Base-by-base conservation (phyloP, 2,113 vertebrate genomes). In the Mobula hypostoma region DNA sequence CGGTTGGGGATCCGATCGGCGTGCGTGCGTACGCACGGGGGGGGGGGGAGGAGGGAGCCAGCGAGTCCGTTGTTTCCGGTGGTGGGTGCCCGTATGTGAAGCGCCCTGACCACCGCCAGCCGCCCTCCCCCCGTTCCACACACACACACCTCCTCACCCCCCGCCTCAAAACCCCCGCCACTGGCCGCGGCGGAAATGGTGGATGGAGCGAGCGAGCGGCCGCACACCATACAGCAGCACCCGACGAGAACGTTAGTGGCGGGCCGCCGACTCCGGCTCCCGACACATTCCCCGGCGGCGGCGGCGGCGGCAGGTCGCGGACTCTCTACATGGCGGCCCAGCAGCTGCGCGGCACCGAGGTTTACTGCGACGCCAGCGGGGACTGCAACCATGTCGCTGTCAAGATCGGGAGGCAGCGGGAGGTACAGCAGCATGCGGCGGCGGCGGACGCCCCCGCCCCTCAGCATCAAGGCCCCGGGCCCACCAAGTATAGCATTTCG, bases 401-500 rank as follows among this genome's bases (percentile, higher is more conserved):
- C 96, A 97, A 96, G 94, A 97, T 99, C 95, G 29, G 29, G 29
- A 96, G 96, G 95, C 97, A 96, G 95, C 97, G 97, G 95, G 97
- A 95, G 95, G 97, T 48, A 48, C 48, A 97, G 94, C 96, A 32
- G 96, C 96, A 66, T 95, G 95, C 0, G 94, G 96, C 58, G 95
- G 3, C 48, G 48, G 48, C 48, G 48, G 48, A 48, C 48, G 95
- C 61, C 19, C 61, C 95, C 95, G 12, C 95, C 95, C 94, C 95
- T 95, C 19, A 95, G 95, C 94, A 96, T 19, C 72, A 95, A 74
- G 95, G 97, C 91, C 96, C 97, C 19, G 70, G 95, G 88, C 97
- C 97, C 94, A 96, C 97, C 78, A 98, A 98, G 95, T 98, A 98
- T 97, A 99, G 98, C 95, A 98, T 98, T 96, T 99, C 98, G 1